phyloP scores from a whole-genome alignment of 2,797 vertebrate genomes.

The Podarcis lilfordi region DNA sequence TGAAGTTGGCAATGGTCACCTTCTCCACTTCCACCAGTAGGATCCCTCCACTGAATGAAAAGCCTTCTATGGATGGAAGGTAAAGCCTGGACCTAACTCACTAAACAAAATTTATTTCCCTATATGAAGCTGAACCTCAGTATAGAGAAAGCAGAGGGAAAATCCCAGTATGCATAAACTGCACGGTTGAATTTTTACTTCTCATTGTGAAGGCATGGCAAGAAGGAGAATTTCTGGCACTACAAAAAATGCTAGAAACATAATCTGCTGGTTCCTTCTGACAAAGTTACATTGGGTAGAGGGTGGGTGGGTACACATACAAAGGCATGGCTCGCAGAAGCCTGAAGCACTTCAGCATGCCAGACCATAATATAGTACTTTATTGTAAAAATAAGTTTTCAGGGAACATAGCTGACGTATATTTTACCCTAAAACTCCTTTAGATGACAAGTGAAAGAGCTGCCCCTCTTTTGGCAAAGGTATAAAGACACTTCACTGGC shows the following conservation, averaged over 20 bases:
- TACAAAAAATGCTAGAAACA: background rate
- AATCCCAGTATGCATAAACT: background rate
- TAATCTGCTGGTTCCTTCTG: background rate
- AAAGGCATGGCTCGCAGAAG: background rate
- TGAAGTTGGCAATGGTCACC: background rate
- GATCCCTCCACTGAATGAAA: background rate
- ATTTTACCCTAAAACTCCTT: background rate
- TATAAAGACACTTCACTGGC: background rate
- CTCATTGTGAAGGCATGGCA: background rate
- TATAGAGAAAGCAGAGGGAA: background rate
- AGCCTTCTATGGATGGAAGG: too few relatives aligned
- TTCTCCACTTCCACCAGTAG: background rate
- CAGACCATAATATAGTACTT: background rate
- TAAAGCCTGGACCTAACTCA: background rate
- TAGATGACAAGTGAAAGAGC: background rate
- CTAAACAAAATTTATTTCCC: background rate
- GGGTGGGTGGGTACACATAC: too few relatives aligned
- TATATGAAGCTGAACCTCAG: background rate
- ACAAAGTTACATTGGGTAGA: background rate
- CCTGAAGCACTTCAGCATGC: background rate
- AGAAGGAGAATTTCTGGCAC: constrained; percentile 24
- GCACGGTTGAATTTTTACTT: background rate
- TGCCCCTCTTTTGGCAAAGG: background rate
- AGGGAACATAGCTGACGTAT: background rate
- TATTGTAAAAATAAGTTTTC: background rate